A percentile compares a stretch with the other conserved stretches of the same genome.
Conservation (phyloP, 2,888 invertebrate genomes). For the Calameuta filiformis region DNA sequence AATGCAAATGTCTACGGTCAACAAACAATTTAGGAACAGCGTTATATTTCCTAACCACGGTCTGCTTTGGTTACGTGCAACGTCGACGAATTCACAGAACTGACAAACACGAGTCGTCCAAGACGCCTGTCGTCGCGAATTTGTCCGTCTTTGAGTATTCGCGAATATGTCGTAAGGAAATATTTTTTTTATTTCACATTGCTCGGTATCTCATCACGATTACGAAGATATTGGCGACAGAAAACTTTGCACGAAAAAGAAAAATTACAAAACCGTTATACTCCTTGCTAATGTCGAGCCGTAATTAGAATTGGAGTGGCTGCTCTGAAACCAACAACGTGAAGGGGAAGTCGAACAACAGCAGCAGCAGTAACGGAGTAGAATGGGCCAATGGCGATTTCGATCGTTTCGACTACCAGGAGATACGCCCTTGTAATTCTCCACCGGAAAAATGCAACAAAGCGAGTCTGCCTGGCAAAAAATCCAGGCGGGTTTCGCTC, state of each 20-base stretch:
- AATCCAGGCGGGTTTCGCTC: conserved; percentile 23
- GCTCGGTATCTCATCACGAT: background rate
- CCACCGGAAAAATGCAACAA: conserved; percentile 33
- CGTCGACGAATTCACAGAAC: background rate
- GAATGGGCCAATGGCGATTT: conserved; percentile 15
- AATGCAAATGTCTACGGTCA: background rate
- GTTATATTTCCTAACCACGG: background rate
- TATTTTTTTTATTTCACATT: background rate
- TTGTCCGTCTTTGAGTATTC: background rate
- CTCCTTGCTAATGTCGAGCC: background rate
- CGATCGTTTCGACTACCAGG: conserved; percentile 15
- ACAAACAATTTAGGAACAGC: background rate
- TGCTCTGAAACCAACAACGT: background rate
- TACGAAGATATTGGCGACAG: background rate
- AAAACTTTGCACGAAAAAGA: background rate
- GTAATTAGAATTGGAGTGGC: background rate
- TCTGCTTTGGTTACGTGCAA: background rate
- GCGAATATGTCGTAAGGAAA: background rate
- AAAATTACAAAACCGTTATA: background rate
- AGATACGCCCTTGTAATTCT: background rate
- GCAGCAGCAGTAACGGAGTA: conserved; percentile 20
- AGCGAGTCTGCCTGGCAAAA: conserved; percentile 30
- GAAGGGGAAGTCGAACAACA: conserved; percentile 11
- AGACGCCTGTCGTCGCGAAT: background rate
- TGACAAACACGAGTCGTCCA: background rate